These are phyloP conservation scores for Seira ritae DNA, from an alignment of 2,888 invertebrate species.

Conservation along the genomic window DNA sequence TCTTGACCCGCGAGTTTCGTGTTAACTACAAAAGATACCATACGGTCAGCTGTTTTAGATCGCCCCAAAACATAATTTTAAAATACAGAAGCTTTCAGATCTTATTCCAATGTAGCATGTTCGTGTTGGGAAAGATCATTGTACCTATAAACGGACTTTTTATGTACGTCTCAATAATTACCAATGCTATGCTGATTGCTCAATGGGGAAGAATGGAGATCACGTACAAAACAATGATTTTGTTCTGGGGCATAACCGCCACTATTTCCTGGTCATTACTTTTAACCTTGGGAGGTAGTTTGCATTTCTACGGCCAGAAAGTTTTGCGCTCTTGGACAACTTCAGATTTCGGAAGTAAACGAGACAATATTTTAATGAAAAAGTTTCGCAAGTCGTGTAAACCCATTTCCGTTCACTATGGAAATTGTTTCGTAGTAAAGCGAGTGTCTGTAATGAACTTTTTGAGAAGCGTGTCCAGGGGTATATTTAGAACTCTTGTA, in stretches of 20 bases:
- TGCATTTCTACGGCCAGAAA: not conserved
- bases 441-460: constrained; percentile 17
- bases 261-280: not conserved
- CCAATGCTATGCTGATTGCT: too few relatives aligned
- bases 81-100: too few relatives aligned
- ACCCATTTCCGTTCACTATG: not conserved
- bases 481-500: not conserved
- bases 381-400: constrained; percentile 28
- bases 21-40: too few relatives aligned
- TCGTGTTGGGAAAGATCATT: too few relatives aligned
- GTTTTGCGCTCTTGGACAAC: constrained; percentile 3
- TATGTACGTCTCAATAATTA: too few relatives aligned
- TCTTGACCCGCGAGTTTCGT: too few relatives aligned
- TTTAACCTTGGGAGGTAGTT: not conserved
- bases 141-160: too few relatives aligned
- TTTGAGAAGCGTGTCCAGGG: constrained; percentile 7
- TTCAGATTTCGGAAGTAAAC: not conserved
- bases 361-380: not conserved
- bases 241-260: not conserved
- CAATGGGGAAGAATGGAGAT: too few relatives aligned
- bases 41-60: too few relatives aligned
- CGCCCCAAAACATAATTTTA: too few relatives aligned
- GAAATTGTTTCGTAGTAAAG: not conserved
- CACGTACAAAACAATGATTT: not conserved
- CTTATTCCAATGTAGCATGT: too few relatives aligned